phyloP scores from a whole-genome alignment of 2,113 vertebrate species.

The Progne subis region DNA sequence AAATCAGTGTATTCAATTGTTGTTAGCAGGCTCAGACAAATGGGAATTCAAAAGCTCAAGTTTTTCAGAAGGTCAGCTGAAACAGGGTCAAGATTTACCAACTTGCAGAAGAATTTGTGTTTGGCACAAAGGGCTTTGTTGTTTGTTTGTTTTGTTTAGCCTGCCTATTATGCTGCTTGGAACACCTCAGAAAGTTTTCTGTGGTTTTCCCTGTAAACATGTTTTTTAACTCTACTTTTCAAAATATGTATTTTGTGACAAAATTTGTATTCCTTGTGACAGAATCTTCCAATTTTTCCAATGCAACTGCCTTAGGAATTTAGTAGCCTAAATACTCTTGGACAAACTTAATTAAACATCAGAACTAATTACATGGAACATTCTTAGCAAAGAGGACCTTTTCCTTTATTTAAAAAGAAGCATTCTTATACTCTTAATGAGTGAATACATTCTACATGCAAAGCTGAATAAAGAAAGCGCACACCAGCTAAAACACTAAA shows the following conservation, averaged over 20 bases:
- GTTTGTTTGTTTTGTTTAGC: not conserved
- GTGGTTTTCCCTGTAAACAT: not conserved
- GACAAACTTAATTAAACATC: not conserved
- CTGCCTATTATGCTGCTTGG: not conserved
- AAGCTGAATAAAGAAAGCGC: not conserved
- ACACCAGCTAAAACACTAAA: not conserved
- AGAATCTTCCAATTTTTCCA: not conserved
- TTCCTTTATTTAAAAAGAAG: not conserved
- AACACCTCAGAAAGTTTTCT: not conserved
- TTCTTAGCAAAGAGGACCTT: not conserved
- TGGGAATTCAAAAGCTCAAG: not conserved
- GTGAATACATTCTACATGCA: not conserved
- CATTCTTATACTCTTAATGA: not conserved
- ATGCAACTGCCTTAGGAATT: not conserved
- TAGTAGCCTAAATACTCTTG: not conserved
- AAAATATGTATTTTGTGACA: not conserved
- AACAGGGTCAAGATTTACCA: not conserved
- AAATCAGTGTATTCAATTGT: not conserved
- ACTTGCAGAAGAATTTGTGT: not conserved
- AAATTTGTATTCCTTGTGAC: not conserved
- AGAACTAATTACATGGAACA: not conserved
- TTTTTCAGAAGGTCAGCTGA: not conserved
- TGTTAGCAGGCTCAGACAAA: not conserved
- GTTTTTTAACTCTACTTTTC: not conserved
- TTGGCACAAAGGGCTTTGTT: not conserved